Percentiles rank a stretch among this genome's conserved stretches.
phyloP scores from a whole-genome alignment of 2,113 vertebrate species.

The Phalacrocorax brasilianus region DNA sequence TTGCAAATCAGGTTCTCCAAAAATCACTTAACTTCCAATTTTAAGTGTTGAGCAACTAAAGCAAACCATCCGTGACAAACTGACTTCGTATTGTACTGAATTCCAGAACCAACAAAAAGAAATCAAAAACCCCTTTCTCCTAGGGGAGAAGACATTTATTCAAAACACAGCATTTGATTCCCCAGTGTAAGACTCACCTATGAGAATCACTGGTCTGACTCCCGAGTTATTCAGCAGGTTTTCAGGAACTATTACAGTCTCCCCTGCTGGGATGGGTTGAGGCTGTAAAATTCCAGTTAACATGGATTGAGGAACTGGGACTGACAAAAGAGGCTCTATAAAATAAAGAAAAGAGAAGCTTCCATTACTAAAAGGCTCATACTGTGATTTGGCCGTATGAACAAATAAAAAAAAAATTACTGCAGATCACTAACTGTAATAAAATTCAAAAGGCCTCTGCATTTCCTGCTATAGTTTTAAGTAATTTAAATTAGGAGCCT shows the following conservation, averaged over 20 bases:
- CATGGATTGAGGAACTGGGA: conserved; percentile 81
- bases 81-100: background rate
- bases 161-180: background rate
- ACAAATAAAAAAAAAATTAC: conserved; percentile 35
- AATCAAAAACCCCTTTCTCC: background rate
- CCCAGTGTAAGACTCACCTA: conserved; percentile 79
- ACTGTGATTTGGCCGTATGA: conserved; percentile 69
- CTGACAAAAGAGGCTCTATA: conserved; percentile 83
- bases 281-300: conserved; percentile 90
- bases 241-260: conserved; percentile 96
- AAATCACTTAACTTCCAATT: background rate
- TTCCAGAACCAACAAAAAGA: background rate
- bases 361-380: conserved; percentile 55
- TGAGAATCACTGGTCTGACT: conserved; percentile 95
- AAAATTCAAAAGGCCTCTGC: conserved; percentile 65
- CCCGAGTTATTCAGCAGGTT: conserved; percentile 92
- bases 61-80: background rate
- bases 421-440: conserved; percentile 55
- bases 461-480: conserved; percentile 62
- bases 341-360: conserved; percentile 61
- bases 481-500: conserved; percentile 53
- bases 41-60: background rate
- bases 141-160: background rate
- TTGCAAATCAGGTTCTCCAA: background rate
- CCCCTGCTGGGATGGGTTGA: conserved; percentile 89